Conservation (phyloP, 2,113 vertebrate genomes). For the Vireo altiloquus region DNA sequence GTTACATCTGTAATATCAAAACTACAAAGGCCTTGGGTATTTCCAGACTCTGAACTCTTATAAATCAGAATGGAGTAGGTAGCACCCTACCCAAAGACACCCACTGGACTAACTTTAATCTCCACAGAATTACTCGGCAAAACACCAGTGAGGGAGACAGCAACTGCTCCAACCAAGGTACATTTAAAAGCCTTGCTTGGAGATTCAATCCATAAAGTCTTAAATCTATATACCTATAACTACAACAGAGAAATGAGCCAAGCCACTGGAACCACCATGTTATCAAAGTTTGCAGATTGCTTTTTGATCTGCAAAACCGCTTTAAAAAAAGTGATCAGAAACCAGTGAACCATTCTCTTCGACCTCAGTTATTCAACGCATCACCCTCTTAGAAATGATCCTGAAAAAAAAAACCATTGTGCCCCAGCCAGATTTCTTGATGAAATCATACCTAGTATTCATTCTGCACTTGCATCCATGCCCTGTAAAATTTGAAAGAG, state of each 20-base stretch:
- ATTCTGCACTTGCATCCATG: neutral
- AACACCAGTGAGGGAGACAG: neutral
- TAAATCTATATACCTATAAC: neutral
- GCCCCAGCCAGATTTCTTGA: slow-evolving; percentile 51
- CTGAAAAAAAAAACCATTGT: slow-evolving; percentile 23
- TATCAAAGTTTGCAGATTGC: slow-evolving; percentile 57
- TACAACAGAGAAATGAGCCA: neutral
- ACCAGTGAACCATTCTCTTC: slow-evolving; percentile 40
- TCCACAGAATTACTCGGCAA: neutral
- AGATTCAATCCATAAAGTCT: neutral
- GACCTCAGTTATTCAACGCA: slow-evolving; percentile 62
- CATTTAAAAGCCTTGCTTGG: neutral
- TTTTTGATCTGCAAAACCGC: slow-evolving; percentile 48
- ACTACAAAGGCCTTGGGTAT: neutral
- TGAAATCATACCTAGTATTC: slow-evolving; percentile 50
- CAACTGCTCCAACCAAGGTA: neutral
- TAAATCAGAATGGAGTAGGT: neutral
- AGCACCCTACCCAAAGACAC: neutral
- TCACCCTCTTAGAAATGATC: slow-evolving; percentile 54
- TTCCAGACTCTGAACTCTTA: neutral
- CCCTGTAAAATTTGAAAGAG: neutral
- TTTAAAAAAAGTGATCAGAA: slow-evolving; percentile 70
- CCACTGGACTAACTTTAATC: neutral
- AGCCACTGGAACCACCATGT: slow-evolving; percentile 10
- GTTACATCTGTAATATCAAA: neutral